phyloP scores from a whole-genome alignment of 2,888 invertebrate species.

The Oegoconia quadripuncta region DNA sequence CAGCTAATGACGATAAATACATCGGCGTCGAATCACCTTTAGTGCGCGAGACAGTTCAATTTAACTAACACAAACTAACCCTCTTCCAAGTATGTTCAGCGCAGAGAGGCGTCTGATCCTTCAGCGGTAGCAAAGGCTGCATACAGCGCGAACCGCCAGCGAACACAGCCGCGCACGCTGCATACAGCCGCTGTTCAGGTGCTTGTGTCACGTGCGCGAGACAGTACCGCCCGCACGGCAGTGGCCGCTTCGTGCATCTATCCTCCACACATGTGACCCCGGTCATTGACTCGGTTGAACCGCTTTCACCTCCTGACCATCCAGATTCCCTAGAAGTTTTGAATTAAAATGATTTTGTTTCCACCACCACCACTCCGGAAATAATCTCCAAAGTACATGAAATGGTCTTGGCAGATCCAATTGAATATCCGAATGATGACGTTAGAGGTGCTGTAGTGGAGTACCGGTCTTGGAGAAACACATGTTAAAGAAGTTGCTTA shows the following conservation, averaged over 20 bases:
- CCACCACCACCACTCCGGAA: too few species aligned
- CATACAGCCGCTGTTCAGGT: conserved; percentile 86
- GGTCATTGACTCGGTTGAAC: conserved; percentile 22
- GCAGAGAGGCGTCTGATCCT: conserved; percentile 87
- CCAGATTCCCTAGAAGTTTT: conserved; percentile 39
- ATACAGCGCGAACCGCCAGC: conserved; percentile 69
- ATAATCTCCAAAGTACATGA: too few species aligned
- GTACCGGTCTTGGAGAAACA: too few species aligned
- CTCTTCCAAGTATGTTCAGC: conserved; percentile 91
- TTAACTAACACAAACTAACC: conserved; percentile 67
- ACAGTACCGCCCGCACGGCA: conserved; percentile 91
- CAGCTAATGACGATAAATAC: too few species aligned
- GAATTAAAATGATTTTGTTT: too few species aligned
- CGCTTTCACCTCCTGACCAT: conserved; percentile 60
- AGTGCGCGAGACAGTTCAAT: too few species aligned
- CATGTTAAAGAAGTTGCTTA: too few species aligned
- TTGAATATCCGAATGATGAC: too few species aligned
- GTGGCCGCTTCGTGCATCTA: conserved; percentile 59
- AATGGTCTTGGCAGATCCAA: too few species aligned
- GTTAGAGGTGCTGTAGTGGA: too few species aligned
- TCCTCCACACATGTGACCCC: conserved; percentile 42
- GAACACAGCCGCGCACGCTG: conserved; percentile 71
- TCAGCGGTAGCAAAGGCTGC: conserved; percentile 66
- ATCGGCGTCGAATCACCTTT: too few species aligned
- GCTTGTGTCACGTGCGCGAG: conserved; percentile 91